Evolutionary conservation across 2,888 invertebrate genomes (phyloP).

Genomic region (Dicranocentrus wangi): DNA sequence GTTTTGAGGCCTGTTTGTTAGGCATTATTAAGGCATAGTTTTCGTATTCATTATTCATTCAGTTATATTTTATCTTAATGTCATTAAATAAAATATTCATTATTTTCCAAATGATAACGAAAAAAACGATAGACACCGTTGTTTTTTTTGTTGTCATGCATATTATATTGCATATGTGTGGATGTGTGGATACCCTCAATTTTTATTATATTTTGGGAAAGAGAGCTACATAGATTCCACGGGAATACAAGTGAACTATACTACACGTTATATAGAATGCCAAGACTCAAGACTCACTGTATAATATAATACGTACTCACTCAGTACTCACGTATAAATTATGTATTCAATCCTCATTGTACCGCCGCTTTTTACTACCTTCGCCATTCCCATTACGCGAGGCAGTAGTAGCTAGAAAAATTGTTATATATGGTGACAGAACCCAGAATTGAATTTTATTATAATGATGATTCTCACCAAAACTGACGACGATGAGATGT

Average conservation of each 20-base stretch:
- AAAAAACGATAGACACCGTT: not conserved
- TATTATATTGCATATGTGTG: not conserved
- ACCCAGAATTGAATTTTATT: not conserved
- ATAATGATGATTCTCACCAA: slow-evolving; percentile 21
- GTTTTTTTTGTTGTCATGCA: too few species aligned
- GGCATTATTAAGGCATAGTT: too few species aligned
- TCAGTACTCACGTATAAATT: not conserved
- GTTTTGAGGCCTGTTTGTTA: slow-evolving; percentile 31
- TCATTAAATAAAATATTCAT: slow-evolving; percentile 46
- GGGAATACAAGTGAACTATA: slow-evolving; percentile 27
- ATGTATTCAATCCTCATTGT: not conserved
- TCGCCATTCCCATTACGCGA: not conserved
- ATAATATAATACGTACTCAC: not conserved
- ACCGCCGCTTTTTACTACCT: not conserved
- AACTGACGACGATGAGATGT: not conserved
- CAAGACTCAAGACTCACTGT: too few species aligned
- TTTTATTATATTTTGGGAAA: slow-evolving; percentile 15
- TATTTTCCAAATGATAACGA: slow-evolving; percentile 20
- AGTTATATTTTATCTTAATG: slow-evolving; percentile 48
- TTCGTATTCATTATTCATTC: slow-evolving; percentile 45
- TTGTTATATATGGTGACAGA: too few species aligned
- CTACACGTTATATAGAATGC: too few species aligned
- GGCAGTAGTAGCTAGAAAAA: not conserved
- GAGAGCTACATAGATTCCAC: slow-evolving; percentile 8
- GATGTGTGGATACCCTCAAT: slow-evolving; percentile 9